Evolutionary conservation across 2,797 vertebrate species (phyloP).

Genomic region (Poecilia wingei): DNA sequence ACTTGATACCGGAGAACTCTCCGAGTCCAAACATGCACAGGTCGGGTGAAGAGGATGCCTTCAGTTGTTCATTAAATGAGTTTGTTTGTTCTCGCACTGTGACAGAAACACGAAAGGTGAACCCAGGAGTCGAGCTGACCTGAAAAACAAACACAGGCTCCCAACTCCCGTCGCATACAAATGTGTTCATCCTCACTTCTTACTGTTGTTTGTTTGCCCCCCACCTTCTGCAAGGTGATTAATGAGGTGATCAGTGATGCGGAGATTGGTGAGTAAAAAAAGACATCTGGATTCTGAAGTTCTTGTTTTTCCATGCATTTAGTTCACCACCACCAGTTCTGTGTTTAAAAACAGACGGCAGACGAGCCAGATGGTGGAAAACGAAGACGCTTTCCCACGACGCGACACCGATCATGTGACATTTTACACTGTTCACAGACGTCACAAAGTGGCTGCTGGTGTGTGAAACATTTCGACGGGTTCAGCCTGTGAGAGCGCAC

Average conservation of each 20-base stretch:
- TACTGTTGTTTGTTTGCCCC: conserved; percentile 12
- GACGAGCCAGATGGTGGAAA: conserved; percentile 33
- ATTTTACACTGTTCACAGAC: conserved; percentile 58
- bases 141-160: conserved; percentile 9
- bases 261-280: neutral
- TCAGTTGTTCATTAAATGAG: conserved; percentile 25
- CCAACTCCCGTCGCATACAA: conserved; percentile 17
- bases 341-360: neutral
- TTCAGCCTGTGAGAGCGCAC: conserved; percentile 26
- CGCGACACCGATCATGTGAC: conserved; percentile 44
- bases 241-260: neutral
- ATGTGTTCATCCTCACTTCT: conserved; percentile 15
- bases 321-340: neutral
- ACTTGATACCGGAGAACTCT: neutral
- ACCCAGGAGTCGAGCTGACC: conserved; percentile 26
- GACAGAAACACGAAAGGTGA: conserved; percentile 12
- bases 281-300: neutral
- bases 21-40: conserved; percentile 1
- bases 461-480: conserved; percentile 48
- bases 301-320: neutral
- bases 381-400: conserved; percentile 32
- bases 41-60: conserved; percentile 11
- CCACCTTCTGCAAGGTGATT: conserved; percentile 1
- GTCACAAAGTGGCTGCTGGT: conserved; percentile 54
- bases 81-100: conserved; percentile 27